Base-by-base conservation (phyloP, 1,140 invertebrate genomes). In the Drosophila biarmipes region DNA sequence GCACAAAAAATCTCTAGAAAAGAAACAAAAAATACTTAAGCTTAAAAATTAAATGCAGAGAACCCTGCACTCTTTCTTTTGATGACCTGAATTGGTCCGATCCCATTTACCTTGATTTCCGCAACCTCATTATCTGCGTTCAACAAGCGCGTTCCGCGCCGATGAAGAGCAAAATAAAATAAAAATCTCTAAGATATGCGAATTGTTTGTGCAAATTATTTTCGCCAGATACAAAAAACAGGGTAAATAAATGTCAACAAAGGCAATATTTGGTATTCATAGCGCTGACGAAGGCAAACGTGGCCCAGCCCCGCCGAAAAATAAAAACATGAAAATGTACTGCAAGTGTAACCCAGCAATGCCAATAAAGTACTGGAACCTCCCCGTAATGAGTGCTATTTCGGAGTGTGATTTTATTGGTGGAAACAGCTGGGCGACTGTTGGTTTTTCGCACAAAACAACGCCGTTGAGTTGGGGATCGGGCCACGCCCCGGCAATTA, bases 381-480 rank as follows among this genome's bases (percentile, higher is more conserved):
- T 52, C 6, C 14, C 48, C 43, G 77, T 40, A 74, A 75, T 46
- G 62, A 73, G 54, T 55, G 74, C 52, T 51, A 38, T 46, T 78
- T 75, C 38, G 24, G 48, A 53, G 29, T 48, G 40, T 27, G 42
- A 21, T 78, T 73, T 73, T 73, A 73, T 68, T 74, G 53, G 48
- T 17, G 31, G 58, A 61, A 79, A 73, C 73, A 75, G 73, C 62
- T 75, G 73, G 61, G 35, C 38, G 69, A 17, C 49, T 80, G 69
- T 74, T 79, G 58, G 45, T 80, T 69, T 80, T 80, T 80, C 67
- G 78, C 78, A 80, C 78, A 77, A 77, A 80, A 81, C 78, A 77
- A 64, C 78, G 67, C 63, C 54, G 37, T 37, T 55, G 31, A 53
- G 43, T 19, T 37, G 17, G 19, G 24, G 57, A 34, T 49, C 58